phyloP scores from a whole-genome alignment of 2,888 invertebrate species.

The Dione juno region DNA sequence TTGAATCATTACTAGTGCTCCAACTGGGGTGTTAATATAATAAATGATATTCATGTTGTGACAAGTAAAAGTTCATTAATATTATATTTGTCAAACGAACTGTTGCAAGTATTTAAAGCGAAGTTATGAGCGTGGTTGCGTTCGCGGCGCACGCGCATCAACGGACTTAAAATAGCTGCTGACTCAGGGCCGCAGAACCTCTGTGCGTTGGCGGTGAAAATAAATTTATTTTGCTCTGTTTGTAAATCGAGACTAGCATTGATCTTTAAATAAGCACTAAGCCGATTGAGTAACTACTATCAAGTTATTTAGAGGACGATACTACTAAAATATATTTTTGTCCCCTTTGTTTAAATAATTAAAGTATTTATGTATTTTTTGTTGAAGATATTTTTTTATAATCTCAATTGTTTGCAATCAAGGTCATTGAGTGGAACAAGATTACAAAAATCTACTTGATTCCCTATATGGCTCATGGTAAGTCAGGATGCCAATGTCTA shows the following conservation, averaged over 20 bases:
- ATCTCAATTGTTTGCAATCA: slow-evolving; percentile 13
- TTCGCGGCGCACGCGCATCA: slow-evolving; percentile 56
- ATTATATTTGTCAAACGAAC: slow-evolving; percentile 21
- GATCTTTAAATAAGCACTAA: slow-evolving; percentile 44
- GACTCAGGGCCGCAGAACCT: slow-evolving; percentile 64
- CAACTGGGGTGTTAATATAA: slow-evolving; percentile 4
- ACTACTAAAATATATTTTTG: slow-evolving; percentile 25
- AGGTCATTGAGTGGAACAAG: slow-evolving; percentile 36
- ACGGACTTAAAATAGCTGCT: slow-evolving; percentile 68
- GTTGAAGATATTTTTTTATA: slow-evolving; percentile 1
- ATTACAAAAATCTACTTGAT: slow-evolving; percentile 45
- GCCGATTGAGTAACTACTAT: slow-evolving; percentile 46
- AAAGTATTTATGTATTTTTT: slow-evolving; percentile 2
- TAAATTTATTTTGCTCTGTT: slow-evolving; percentile 60
- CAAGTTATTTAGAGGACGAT: slow-evolving; percentile 14
- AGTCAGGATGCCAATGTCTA: slow-evolving; percentile 59
- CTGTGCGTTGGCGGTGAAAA: slow-evolving; percentile 58
- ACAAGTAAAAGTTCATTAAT: slow-evolving; percentile 18
- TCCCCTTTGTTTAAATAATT: not conserved
- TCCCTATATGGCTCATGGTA: slow-evolving; percentile 52
- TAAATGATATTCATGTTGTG: slow-evolving; percentile 1
- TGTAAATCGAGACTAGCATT: slow-evolving; percentile 58
- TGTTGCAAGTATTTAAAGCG: slow-evolving; percentile 26
- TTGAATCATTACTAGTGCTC: not conserved
- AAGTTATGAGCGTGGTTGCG: slow-evolving; percentile 40